phyloP scores from a whole-genome alignment of 2,888 invertebrate species.

The Cheilosia impressa region DNA sequence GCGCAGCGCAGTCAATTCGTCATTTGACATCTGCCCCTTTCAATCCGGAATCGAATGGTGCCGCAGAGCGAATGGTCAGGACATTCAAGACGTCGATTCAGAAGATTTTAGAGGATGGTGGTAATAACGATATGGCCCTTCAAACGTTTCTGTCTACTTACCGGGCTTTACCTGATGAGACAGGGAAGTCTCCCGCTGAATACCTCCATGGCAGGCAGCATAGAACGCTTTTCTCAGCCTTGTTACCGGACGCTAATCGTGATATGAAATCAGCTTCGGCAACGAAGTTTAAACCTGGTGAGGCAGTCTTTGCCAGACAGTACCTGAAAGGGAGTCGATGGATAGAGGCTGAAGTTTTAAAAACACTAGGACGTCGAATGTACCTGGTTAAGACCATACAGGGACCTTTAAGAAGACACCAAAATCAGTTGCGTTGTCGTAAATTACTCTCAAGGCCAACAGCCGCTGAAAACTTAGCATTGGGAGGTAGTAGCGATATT shows the following conservation, averaged over 20 bases:
- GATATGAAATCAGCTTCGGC: not conserved
- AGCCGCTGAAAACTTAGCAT: not conserved
- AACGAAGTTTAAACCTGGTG: not conserved
- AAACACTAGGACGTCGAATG: conserved; percentile 8
- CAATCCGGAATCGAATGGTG: conserved; percentile 9
- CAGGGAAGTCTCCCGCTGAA: conserved; percentile 26
- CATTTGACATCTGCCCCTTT: conserved; percentile 21
- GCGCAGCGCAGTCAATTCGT: not conserved
- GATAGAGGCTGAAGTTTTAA: conserved; percentile 1
- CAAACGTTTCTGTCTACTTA: conserved; percentile 8
- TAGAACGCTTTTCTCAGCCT: conserved; percentile 6
- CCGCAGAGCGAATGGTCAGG: not conserved
- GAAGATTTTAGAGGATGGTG: not conserved
- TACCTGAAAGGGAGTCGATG: not conserved
- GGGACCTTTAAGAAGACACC: not conserved
- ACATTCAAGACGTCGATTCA: not conserved
- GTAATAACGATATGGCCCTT: not conserved
- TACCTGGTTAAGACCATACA: not conserved
- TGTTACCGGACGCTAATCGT: conserved; percentile 1
- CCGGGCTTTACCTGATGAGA: not conserved
- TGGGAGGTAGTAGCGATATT: not conserved
- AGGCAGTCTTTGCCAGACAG: not conserved
- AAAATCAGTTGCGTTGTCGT: conserved; percentile 2
- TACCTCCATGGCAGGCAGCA: conserved; percentile 10
- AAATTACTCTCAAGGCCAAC: no score